Base-by-base conservation (phyloP, 2,113 vertebrate genomes). In the Rutilus rutilus region DNA sequence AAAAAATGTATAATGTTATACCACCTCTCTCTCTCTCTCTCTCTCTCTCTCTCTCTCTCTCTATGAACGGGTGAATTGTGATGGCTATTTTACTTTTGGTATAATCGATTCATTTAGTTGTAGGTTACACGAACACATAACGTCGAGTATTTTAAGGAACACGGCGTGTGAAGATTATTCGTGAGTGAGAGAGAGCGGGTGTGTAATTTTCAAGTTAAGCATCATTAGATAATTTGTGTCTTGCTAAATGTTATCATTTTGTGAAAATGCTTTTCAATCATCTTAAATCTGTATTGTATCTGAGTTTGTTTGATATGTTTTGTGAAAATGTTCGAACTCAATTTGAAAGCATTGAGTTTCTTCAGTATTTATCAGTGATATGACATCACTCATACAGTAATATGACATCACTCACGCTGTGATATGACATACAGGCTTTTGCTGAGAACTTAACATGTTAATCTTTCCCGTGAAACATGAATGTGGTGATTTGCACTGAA, bases 181-280 rank as follows among this genome's bases (percentile, higher is more conserved):
- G 1, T 83, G 64, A 33, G 17, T 10, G 75, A 36, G 76, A 78
- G 76, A 7, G 65, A n/a, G 65, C 12, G 27, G 27, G 23, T 71
- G 25, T 57, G 27, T 36, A 79, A 39, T 77, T 54, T 88, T 76
- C 60, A 69, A 57, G 30, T 71, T 25, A 76, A 84, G 42, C 65
- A 87, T 87, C 45, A 75, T 65, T 71, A 83, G 52, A 59, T 74
- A 6, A 60, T 77, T 57, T 54, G 45, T 42, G 83, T 83, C 84
- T 62, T 88, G 75, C 60, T 69, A n/a, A 85, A 77, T 77, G 73
- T 85, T 74, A 76, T 82, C 62, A 88, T 85, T 77, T 33, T 39
- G 39, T 71, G 45, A n/a, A 36, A 50, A 36, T 36, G 62, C 78
- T 73, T 71, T 78, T 78, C 75, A 57, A 52, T 86, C 67, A 42